Conservation (phyloP, 1,140 invertebrate species). For the Melanaphis sacchari region DNA sequence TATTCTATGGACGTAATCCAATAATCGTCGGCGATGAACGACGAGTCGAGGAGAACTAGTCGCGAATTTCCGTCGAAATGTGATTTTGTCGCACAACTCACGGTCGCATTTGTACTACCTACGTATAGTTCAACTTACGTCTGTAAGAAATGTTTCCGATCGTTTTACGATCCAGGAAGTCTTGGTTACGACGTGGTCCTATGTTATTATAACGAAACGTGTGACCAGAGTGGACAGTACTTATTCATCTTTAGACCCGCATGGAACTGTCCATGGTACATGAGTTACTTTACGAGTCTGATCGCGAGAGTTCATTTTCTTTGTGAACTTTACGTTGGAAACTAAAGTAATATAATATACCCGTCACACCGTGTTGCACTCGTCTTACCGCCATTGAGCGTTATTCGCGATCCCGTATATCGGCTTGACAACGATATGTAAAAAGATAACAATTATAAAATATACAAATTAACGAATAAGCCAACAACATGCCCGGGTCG, state of each 20-base stretch:
- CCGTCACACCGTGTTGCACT: neutral
- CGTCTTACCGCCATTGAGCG: neutral
- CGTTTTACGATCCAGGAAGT: slow-evolving; percentile 34
- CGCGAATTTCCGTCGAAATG: neutral
- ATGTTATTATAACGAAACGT: neutral
- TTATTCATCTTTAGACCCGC: neutral
- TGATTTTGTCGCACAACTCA: neutral
- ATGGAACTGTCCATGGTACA: neutral
- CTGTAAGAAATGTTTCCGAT: neutral
- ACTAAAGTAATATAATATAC: too few relatives aligned
- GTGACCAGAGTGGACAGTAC: neutral
- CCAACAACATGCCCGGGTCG: slow-evolving; percentile 13
- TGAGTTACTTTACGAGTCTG: neutral
- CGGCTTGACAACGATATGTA: neutral
- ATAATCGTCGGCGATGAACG: neutral
- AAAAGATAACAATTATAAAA: neutral
- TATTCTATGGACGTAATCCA: neutral
- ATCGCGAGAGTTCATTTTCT: neutral
- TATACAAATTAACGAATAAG: neutral
- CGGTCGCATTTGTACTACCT: neutral
- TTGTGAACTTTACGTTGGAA: neutral
- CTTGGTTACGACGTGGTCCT: neutral
- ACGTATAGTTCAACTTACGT: neutral
- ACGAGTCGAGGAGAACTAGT: neutral
- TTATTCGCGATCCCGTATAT: neutral